These are phyloP conservation scores for Brotula barbata DNA, from an alignment of 2,797 vertebrate genomes.

Conservation along the genomic window DNA sequence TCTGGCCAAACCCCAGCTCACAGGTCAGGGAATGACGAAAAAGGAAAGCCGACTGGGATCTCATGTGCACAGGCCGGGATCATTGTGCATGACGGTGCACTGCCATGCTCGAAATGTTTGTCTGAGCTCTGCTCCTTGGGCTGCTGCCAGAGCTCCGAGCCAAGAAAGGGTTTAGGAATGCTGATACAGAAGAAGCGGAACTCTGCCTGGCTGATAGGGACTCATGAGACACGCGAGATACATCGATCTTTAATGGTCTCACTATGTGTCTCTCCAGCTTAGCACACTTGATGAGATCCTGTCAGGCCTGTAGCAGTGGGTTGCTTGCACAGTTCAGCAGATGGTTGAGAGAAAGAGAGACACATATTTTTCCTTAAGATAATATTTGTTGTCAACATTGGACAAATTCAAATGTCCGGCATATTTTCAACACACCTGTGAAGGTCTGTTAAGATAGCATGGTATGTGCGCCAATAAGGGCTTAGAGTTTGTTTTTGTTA, in stretches of 20 bases:
- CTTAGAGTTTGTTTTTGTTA: too few relatives aligned
- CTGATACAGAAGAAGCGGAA: conserved; percentile 42
- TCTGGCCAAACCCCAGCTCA: conserved; percentile 11
- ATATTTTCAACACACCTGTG: too few relatives aligned
- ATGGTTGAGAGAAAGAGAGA: too few relatives aligned
- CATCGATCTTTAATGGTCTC: conserved; percentile 12
- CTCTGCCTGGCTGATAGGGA: conserved; percentile 37
- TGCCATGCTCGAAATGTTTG: conserved; percentile 39
- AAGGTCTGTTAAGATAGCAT: too few relatives aligned
- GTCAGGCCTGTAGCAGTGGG: too few relatives aligned
- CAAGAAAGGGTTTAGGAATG: conserved; percentile 53
- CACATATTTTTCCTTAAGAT: too few relatives aligned
- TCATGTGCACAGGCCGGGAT: conserved; percentile 13
- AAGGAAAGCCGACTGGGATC: conserved; percentile 17
- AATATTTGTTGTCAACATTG: too few relatives aligned
- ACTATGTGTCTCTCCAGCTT: conserved; percentile 5
- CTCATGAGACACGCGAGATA: conserved; percentile 9
- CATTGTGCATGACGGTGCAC: not conserved
- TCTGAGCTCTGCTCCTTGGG: conserved; percentile 35
- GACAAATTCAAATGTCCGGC: too few relatives aligned
- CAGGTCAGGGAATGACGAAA: conserved; percentile 27
- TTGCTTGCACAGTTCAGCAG: too few relatives aligned
- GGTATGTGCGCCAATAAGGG: too few relatives aligned
- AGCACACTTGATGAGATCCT: conserved; percentile 21
- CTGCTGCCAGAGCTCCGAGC: conserved; percentile 40